These are phyloP conservation scores for Anastrepha ludens DNA, from an alignment of 1,140 invertebrate genomes.

Conservation along the genomic window DNA sequence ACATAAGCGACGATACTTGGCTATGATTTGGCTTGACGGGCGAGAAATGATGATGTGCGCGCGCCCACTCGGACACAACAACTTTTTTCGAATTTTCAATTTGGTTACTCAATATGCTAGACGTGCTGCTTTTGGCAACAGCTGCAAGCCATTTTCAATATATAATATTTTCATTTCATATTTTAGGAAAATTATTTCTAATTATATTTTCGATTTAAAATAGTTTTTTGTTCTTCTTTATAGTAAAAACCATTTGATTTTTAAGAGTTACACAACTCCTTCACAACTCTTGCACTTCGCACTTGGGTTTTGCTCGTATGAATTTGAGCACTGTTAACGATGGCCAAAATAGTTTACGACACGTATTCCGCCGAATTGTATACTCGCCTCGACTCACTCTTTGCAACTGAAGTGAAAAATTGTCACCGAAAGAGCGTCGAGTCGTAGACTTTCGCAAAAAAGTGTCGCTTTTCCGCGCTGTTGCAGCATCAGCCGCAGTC, in stretches of 20 bases:
- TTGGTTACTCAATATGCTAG: slow-evolving; percentile 26
- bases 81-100: slow-evolving; percentile 30
- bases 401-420: slow-evolving; percentile 46
- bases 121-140: slow-evolving; percentile 13
- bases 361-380: not conserved
- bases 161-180: not conserved
- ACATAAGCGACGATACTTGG: not conserved
- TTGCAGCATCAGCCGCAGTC: not conserved
- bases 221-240: not conserved
- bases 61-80: slow-evolving; percentile 27
- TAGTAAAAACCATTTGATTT: not conserved
- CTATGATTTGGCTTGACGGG: not conserved
- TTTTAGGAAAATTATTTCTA: not conserved
- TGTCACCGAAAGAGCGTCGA: slow-evolving; percentile 19
- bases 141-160: slow-evolving; percentile 17
- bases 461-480: not conserved
- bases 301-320: not conserved
- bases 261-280: not conserved
- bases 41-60: slow-evolving; percentile 1
- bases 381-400: slow-evolving; percentile 22
- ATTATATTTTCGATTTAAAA: not conserved
- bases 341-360: not conserved
- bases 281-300: not conserved
- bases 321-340: not conserved
- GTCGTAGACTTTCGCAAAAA: slow-evolving; percentile 32